Percentiles rank a stretch among this genome's conserved stretches.
Evolutionary conservation across 2,797 vertebrate genomes (phyloP).

Genomic region (Gymnocypris eckloni): DNA sequence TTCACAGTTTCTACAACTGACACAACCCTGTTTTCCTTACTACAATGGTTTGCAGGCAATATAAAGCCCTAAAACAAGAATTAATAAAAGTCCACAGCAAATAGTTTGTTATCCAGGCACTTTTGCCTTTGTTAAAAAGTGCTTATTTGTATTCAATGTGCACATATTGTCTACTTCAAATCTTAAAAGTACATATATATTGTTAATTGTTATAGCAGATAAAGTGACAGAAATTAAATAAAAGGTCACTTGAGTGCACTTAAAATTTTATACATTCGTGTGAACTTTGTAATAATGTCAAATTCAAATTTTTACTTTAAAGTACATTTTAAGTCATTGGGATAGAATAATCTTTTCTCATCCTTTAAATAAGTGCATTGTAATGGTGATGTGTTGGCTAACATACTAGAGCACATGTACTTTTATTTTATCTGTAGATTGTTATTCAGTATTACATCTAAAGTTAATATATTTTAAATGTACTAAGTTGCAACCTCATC

Average conservation of each 20-base stretch:
- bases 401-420: neutral
- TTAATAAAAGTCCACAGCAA: neutral
- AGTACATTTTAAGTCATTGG: too few species aligned
- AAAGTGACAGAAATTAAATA: too few species aligned
- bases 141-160: neutral
- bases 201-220: too few species aligned
- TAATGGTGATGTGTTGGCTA: neutral
- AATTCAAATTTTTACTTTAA: too few species aligned
- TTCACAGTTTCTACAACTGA: neutral
- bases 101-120: too few species aligned
- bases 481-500: neutral
- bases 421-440: neutral
- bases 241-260: too few species aligned
- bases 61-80: neutral
- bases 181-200: neutral
- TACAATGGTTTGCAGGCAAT: neutral
- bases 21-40: neutral
- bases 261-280: too few species aligned
- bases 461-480: neutral
- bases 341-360: neutral
- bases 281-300: too few species aligned
- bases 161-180: neutral
- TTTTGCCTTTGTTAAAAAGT: neutral
- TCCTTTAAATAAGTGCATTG: neutral
- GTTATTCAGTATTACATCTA: neutral